Conservation (phyloP, 1,140 invertebrate species). For the Helicoverpa zea region DNA sequence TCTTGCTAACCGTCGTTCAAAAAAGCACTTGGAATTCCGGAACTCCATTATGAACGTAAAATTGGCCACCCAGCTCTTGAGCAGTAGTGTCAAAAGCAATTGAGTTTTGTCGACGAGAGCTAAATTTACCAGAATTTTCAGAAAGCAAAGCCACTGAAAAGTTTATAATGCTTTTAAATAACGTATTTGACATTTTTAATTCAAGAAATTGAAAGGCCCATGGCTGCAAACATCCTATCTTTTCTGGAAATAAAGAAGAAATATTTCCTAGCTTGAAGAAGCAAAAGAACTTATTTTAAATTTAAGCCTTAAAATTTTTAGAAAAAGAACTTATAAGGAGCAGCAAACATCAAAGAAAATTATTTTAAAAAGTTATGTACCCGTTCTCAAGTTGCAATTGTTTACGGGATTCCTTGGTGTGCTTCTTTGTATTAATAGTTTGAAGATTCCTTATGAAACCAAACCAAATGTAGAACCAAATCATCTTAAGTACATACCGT, state of each 20-base stretch:
- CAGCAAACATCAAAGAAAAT: conserved; percentile 27
- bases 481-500: background rate
- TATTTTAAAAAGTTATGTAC: conserved; percentile 13
- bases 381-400: conserved; percentile 1
- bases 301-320: conserved; percentile 4
- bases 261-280: background rate
- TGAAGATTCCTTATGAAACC: background rate
- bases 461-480: background rate
- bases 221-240: conserved; percentile 6
- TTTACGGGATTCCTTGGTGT: conserved; percentile 31
- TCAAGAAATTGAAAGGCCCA: background rate
- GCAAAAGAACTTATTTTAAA: conserved; percentile 5
- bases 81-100: conserved; percentile 49
- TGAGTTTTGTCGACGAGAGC: conserved; percentile 12
- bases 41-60: conserved; percentile 58
- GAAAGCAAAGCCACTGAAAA: conserved; percentile 1
- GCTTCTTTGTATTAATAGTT: conserved; percentile 21
- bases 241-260: conserved; percentile 3
- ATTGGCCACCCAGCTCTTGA: conserved; percentile 53
- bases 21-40: conserved; percentile 28
- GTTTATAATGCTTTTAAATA: conserved; percentile 24
- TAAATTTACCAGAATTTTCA: conserved; percentile 12
- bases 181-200: background rate
- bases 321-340: conserved; percentile 22
- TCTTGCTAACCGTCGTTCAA: conserved; percentile 2